Base-by-base conservation (phyloP, 1,140 invertebrate species). In the Lysiphlebus fabarum region DNA sequence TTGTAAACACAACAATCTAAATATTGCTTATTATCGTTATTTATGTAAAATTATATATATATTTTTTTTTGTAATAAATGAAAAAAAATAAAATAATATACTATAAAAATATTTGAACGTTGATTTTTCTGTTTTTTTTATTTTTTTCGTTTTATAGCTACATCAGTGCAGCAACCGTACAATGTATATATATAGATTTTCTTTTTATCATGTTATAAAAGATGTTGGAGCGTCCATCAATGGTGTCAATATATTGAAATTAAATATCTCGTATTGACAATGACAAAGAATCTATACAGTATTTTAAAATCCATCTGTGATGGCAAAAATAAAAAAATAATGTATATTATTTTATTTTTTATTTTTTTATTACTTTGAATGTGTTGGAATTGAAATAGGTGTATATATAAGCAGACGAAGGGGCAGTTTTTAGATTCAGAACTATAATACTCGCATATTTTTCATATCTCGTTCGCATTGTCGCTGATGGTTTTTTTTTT, bases 381-480 rank as follows among this genome's bases (percentile, higher is more conserved):
- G 17, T 26, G 17, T 26, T 26, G 17, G 2, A 26, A 26, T 26
- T 26, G 17, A 26, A 26, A 43, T 17, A 37, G n/a, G n/a, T n/a
- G n/a, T 49, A 54, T 42, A 54, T 42, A 42, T 11, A 7, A 62
- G 56, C 56, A 61, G 9, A 12, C 33, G 44, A 41, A 33, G 43
- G 17, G 14, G 49, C 49, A 33, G 56, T 61, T 61, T 61, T 51
- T 26, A 40, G 53, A 41, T 56, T n/a, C 48, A 8, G 10, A 67
- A 67, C 68, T 66, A 72, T 77, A 76, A 77, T 6, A 45, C 72
- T 68, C 59, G 68, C 67, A 73, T 72, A 76, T 77, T 77, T 76
- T 72, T 76, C 74, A 72, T 77, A 76, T 75, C 72, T 68, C 68
- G 57, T 67, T 62, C 9, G 44, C 36, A 37, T 58, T 50, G 66